phyloP scores from a whole-genome alignment of 2,113 vertebrate species.

The Turdus rufiventris region DNA sequence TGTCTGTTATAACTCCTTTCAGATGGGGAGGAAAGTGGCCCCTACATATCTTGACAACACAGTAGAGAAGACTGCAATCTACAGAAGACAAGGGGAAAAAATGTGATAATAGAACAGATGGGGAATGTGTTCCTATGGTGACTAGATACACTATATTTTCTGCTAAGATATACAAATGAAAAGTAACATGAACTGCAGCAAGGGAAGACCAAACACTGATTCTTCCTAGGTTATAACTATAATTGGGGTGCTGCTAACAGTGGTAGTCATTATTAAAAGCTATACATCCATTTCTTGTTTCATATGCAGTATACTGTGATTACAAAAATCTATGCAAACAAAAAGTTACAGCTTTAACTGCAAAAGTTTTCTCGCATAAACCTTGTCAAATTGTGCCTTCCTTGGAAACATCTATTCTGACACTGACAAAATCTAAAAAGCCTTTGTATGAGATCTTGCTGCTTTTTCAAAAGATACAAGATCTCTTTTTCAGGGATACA shows the following conservation, averaged over 20 bases:
- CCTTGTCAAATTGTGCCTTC: not conserved
- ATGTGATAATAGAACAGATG: conserved; percentile 59
- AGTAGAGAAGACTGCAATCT: conserved; percentile 46
- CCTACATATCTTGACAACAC: conserved; percentile 46
- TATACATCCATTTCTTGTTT: accelerated
- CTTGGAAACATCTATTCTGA: not conserved
- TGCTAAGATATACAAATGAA: conserved; percentile 49
- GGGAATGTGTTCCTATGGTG: conserved; percentile 59
- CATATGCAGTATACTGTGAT: not conserved
- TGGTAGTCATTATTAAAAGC: not conserved
- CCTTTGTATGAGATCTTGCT: not conserved
- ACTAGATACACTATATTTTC: conserved; percentile 60
- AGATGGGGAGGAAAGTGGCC: conserved; percentile 52
- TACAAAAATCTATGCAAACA: not conserved
- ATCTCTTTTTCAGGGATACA: too few species aligned
- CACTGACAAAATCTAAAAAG: not conserved
- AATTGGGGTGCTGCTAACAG: not conserved
- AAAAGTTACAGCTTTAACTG: not conserved
- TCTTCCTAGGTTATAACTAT: not conserved
- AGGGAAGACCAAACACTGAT: not conserved
- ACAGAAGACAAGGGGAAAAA: conserved; percentile 59
- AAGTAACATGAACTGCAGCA: not conserved
- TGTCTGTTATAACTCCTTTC: conserved; percentile 10
- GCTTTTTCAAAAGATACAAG: not conserved
- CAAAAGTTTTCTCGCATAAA: not conserved